A percentile compares a stretch with the other conserved stretches of the same genome.
These are phyloP conservation scores for Chondrilla cf. caribensis DNA, from an alignment of 37 sponge, comb jelly and placozoan genomes.

Conservation along the genomic window DNA sequence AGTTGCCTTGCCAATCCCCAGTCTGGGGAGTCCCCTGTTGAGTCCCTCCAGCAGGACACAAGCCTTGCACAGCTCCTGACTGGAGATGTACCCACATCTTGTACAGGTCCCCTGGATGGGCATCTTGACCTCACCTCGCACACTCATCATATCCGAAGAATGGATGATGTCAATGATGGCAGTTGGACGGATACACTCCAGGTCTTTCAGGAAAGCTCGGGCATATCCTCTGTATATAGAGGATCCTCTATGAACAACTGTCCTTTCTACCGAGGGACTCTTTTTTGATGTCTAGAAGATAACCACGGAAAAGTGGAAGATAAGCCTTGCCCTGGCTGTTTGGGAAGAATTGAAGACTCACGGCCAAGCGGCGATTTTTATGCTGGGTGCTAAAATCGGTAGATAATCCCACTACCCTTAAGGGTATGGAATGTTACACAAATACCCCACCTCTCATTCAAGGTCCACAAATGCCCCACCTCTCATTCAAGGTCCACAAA, in stretches of 20 bases:
- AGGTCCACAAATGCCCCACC: slow-evolving; percentile 26
- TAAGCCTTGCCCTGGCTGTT: too few species aligned
- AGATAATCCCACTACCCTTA: slow-evolving; percentile 97
- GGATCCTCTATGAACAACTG: too few species aligned
- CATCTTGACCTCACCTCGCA: slow-evolving; percentile 80
- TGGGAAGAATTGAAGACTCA: slow-evolving; percentile 96
- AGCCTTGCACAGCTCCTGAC: slow-evolving; percentile 95
- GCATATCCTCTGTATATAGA: slow-evolving; percentile 96
- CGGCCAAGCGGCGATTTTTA: too few species aligned
- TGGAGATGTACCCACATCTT: slow-evolving; percentile 94
- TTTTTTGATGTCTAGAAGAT: too few species aligned
- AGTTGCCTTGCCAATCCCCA: slow-evolving; percentile 83
- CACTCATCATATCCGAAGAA: slow-evolving; percentile 88
- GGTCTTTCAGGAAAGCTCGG: slow-evolving; percentile 86
- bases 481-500: slow-evolving; percentile 75
- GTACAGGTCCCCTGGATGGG: slow-evolving; percentile 80
- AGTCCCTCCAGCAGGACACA: slow-evolving; percentile 92
- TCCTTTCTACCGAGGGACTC: too few species aligned
- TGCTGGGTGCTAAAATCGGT: slow-evolving; percentile 97
- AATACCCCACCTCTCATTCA: too few species aligned
- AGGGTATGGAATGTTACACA: too few species aligned
- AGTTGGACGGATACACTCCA: slow-evolving; percentile 81
- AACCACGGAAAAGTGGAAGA: too few species aligned
- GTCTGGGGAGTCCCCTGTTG: slow-evolving; percentile 87
- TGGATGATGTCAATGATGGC: slow-evolving; percentile 92